These are phyloP conservation scores for Rhizoglyphus robini DNA, from an alignment of 1,140 invertebrate genomes.

Conservation along the genomic window DNA sequence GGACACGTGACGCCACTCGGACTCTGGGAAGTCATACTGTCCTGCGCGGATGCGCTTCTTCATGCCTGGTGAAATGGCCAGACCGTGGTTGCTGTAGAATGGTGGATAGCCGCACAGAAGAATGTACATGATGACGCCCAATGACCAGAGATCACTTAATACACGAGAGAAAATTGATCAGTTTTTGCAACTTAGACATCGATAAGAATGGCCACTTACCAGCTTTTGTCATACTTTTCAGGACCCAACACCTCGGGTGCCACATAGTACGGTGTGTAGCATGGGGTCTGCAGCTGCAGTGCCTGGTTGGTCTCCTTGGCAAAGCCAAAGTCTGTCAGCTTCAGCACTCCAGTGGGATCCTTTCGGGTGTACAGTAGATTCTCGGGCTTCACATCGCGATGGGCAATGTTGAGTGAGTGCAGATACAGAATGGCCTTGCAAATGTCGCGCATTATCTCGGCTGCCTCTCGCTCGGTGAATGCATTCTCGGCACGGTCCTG, in stretches of 20 bases:
- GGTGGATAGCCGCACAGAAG: slow-evolving; percentile 93
- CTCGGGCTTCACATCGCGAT: slow-evolving; percentile 77
- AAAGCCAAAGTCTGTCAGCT: slow-evolving; percentile 98
- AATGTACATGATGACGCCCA: slow-evolving; percentile 94
- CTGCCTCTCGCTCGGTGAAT: slow-evolving; percentile 86
- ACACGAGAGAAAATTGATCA: slow-evolving; percentile 13
- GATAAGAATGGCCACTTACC: slow-evolving; percentile 14
- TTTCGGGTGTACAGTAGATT: slow-evolving; percentile 41
- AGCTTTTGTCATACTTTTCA: slow-evolving; percentile 83
- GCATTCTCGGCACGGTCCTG: slow-evolving; percentile 81
- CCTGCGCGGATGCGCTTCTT: slow-evolving; percentile 89
- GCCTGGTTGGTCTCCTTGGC: slow-evolving; percentile 82
- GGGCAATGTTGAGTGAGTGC: slow-evolving; percentile 89
- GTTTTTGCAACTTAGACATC: background rate
- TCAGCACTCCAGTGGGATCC: slow-evolving; percentile 54
- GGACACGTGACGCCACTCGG: slow-evolving; percentile 91
- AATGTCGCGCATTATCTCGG: slow-evolving; percentile 87
- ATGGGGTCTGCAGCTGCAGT: slow-evolving; percentile 83
- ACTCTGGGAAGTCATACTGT: slow-evolving; percentile 89
- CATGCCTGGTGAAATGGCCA: slow-evolving; percentile 98
- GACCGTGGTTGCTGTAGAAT: slow-evolving; percentile 92
- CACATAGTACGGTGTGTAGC: slow-evolving; percentile 97
- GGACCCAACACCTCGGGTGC: slow-evolving; percentile 90
- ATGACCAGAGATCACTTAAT: slow-evolving; percentile 78
- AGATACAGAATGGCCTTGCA: slow-evolving; percentile 87